These are phyloP conservation scores for Lagenorhynchus albirostris DNA, from an alignment of 2,113 vertebrate genomes.

Conservation along the genomic window DNA sequence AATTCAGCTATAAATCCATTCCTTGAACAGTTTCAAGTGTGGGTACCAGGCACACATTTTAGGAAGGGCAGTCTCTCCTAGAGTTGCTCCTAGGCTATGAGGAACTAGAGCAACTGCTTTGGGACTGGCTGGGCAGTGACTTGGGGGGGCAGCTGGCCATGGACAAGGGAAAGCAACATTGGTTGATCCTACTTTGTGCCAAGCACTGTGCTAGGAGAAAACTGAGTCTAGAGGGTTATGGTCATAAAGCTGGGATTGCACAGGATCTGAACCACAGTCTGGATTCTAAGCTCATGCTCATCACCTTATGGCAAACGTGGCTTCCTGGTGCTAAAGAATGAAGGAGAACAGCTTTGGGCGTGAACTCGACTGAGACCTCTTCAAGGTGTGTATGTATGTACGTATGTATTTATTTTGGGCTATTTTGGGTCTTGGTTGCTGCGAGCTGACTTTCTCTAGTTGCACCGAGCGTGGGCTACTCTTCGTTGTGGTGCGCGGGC, in stretches of 20 bases:
- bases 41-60: neutral
- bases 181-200: neutral
- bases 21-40: neutral
- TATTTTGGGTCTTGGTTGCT: too few relatives aligned
- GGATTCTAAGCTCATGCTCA: neutral
- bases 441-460: too few relatives aligned
- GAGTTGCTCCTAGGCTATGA: neutral
- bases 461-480: too few relatives aligned
- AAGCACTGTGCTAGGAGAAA: neutral
- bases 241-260: neutral
- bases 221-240: neutral
- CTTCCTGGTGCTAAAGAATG: neutral
- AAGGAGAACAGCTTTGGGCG: neutral
- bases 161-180: neutral
- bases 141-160: neutral
- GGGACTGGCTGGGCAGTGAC: neutral
- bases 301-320: neutral
- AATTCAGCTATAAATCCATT: neutral
- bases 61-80: neutral
- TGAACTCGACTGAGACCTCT: neutral
- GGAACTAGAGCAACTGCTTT: neutral
- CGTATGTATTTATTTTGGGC: too few relatives aligned
- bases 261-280: neutral
- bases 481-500: fast-evolving
- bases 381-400: neutral